A percentile compares a stretch with the other conserved stretches of the same genome.
phyloP scores from a whole-genome alignment of 37 sponge, comb jelly and placozoan species.

The Oscarella lobularis region DNA sequence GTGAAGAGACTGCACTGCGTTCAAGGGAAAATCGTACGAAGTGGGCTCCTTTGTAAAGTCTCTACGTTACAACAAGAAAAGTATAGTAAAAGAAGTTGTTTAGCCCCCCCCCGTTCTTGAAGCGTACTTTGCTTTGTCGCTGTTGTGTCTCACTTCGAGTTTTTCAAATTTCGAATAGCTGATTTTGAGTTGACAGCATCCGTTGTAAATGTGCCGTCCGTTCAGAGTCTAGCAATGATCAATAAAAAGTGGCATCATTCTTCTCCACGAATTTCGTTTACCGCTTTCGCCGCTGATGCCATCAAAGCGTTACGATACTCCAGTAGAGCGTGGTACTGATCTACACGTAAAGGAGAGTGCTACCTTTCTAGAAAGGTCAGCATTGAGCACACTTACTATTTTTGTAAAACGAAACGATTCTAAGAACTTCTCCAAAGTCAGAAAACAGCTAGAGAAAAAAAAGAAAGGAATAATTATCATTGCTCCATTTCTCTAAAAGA shows the following conservation, averaged over 20 bases:
- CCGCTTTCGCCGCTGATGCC: conserved; percentile 46
- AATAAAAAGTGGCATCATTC: conserved; percentile 9
- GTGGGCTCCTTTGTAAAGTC: too few species aligned
- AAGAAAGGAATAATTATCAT: neutral
- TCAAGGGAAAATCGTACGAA: too few species aligned
- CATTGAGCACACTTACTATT: conserved; percentile 59
- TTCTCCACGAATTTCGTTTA: neutral
- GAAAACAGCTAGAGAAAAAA: conserved; percentile 42
- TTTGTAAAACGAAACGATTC: conserved; percentile 81
- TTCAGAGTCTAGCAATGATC: conserved; percentile 46
- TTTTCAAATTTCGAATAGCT: conserved; percentile 67
- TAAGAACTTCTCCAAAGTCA: conserved; percentile 69
- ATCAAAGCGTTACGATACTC: conserved; percentile 33
- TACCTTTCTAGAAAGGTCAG: too few species aligned
- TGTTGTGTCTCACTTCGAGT: conserved; percentile 70
- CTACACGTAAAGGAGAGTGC: too few species aligned
- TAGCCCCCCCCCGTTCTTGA: too few species aligned
- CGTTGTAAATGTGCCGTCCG: conserved; percentile 87
- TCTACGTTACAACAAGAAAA: too few species aligned
- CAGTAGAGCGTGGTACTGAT: conserved; percentile 62
- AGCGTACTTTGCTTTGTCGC: conserved; percentile 84
- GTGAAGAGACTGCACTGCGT: too few species aligned
- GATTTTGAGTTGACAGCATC: conserved; percentile 83
- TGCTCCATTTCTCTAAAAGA: too few species aligned
- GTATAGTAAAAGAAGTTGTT: too few species aligned